These are phyloP conservation scores for Raja brachyura DNA, from an alignment of 2,113 vertebrate genomes.

Conservation along the genomic window DNA sequence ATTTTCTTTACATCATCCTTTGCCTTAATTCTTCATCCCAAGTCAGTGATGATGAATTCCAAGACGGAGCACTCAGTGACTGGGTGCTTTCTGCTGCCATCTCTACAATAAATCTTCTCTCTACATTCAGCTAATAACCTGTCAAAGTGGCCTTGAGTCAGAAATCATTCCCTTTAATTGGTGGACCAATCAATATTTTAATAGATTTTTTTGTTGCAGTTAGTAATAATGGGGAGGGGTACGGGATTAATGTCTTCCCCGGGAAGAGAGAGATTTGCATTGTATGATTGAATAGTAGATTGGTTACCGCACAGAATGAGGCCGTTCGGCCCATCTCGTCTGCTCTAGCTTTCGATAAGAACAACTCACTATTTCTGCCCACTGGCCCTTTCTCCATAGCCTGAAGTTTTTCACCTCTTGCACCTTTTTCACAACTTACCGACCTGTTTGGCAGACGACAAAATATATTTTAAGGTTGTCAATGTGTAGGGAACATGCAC, in stretches of 20 bases:
- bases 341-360: no score
- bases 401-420: no score
- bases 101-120: neutral
- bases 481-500: no score
- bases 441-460: no score
- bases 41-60: neutral
- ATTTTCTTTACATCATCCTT: neutral
- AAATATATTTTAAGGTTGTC: no score
- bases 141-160: slow-evolving; percentile 5
- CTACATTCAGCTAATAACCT: slow-evolving; percentile 1
- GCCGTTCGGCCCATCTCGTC: no score
- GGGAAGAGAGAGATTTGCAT: neutral
- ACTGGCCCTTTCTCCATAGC: no score
- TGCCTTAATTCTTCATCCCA: no score
- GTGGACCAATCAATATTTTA: slow-evolving; percentile 1
- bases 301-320: no score
- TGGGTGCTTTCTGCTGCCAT: neutral
- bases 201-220: neutral
- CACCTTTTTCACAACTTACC: no score
- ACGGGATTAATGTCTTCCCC: neutral
- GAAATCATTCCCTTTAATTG: neutral
- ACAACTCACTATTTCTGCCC: no score
- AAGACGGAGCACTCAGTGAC: neutral
- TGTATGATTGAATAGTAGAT: no score
- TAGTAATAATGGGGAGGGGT: neutral